These are phyloP conservation scores for Henricia sp. DNA, from an alignment of 53 echinoderm and acorn worm genomes.

Conservation along the genomic window DNA sequence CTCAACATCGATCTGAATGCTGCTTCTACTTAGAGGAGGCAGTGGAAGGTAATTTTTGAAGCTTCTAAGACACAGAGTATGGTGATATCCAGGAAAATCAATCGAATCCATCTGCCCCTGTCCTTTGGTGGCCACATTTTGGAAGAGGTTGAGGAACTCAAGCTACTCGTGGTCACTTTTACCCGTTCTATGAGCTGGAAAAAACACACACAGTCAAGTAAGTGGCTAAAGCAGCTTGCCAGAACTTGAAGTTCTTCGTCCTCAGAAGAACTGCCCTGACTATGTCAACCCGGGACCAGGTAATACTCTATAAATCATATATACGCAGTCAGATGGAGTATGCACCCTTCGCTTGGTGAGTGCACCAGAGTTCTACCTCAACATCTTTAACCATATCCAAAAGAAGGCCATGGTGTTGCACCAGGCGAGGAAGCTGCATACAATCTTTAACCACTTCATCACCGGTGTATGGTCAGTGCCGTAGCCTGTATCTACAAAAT, in stretches of 20 bases:
- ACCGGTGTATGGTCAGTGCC: constrained; percentile 21
- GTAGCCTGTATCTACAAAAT: constrained; percentile 32
- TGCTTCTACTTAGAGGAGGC: constrained; percentile 33
- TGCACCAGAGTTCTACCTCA: constrained; percentile 9
- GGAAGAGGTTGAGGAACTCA: constrained; percentile 20
- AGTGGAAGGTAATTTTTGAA: too few species aligned
- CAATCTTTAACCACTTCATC: constrained; percentile 18
- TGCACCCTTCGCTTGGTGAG: constrained; percentile 17
- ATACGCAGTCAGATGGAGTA: constrained; percentile 14
- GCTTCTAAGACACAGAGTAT: too few species aligned
- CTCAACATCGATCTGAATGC: not conserved
- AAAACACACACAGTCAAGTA: not conserved
- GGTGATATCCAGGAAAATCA: not conserved
- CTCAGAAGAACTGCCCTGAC: constrained; percentile 19
- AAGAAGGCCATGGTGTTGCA: not conserved
- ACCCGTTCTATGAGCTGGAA: constrained; percentile 2
- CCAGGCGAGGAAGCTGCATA: constrained; percentile 11
- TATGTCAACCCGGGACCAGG: not conserved
- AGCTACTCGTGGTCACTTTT: constrained; percentile 20
- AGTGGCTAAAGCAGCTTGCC: constrained; percentile 23
- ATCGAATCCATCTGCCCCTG: constrained; percentile 7
- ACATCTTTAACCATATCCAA: not conserved
- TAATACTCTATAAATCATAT: not conserved
- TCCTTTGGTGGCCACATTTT: constrained; percentile 8
- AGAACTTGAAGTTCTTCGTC: constrained; percentile 1